Evolutionary conservation across 1,140 invertebrate species (phyloP).

Genomic region (Plectus sambesii): DNA sequence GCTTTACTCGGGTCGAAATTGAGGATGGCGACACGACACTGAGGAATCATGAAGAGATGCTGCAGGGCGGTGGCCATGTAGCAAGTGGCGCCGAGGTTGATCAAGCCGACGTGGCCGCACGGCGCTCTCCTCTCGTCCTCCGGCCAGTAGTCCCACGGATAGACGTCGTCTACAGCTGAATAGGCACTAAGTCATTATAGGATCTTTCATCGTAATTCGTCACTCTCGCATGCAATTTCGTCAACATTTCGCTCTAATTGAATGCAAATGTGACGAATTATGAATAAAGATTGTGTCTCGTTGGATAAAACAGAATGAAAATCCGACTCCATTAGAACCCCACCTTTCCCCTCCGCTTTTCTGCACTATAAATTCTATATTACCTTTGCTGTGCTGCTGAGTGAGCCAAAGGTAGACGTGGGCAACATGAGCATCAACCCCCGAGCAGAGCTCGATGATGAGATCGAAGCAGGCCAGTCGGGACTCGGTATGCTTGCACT

Average conservation of each 20-base stretch:
- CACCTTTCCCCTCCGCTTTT: too few relatives aligned
- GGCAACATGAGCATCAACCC: constrained; percentile 69
- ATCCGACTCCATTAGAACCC: too few relatives aligned
- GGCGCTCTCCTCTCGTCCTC: constrained; percentile 81
- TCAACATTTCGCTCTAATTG: too few relatives aligned
- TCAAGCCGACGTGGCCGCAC: constrained; percentile 83
- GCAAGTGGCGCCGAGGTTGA: constrained; percentile 85
- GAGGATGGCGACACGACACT: constrained; percentile 68
- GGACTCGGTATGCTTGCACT: constrained; percentile 77
- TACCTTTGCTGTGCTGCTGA: too few relatives aligned
- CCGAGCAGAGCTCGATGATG: constrained; percentile 70
- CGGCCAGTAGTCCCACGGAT: constrained; percentile 94
- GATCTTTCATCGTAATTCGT: too few relatives aligned
- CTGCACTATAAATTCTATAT: too few relatives aligned
- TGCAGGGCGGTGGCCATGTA: constrained; percentile 95
- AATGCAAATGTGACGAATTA: too few relatives aligned
- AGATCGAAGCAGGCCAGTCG: constrained; percentile 77
- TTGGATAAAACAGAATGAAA: too few relatives aligned
- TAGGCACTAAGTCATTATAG: constrained; percentile 23
- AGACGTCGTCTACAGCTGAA: constrained; percentile 20
- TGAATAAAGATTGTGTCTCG: too few relatives aligned
- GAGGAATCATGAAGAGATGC: constrained; percentile 89
- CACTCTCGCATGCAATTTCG: too few relatives aligned
- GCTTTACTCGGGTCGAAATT: constrained; percentile 47
- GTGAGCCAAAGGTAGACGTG: too few relatives aligned